Conservation (phyloP, 2,888 invertebrate species). For the Lithosia quadra region DNA sequence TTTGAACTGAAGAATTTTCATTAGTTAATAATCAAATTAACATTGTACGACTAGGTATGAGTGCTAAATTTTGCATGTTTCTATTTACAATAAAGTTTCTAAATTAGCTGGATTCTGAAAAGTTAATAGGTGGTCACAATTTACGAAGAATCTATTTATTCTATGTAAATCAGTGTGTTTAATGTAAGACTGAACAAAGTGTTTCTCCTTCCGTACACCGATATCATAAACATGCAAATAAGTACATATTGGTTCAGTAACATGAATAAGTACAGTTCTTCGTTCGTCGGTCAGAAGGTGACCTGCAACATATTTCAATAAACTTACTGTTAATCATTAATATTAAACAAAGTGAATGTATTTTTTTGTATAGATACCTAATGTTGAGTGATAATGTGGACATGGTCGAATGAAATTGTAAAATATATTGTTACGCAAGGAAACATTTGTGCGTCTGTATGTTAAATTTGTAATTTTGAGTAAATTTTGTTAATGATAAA, state of each 20-base stretch:
- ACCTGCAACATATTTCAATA: slow-evolving; percentile 76
- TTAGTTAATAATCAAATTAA: too few relatives aligned
- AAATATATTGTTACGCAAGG: slow-evolving; percentile 29
- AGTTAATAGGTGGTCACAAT: background rate
- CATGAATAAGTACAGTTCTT: slow-evolving; percentile 57
- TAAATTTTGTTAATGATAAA: too few relatives aligned
- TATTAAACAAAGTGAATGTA: slow-evolving; percentile 5
- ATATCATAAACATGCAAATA: slow-evolving; percentile 59
- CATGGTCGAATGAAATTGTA: slow-evolving; percentile 29
- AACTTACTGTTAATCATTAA: slow-evolving; percentile 41
- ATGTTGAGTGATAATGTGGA: slow-evolving; percentile 21
- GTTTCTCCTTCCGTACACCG: slow-evolving; percentile 43
- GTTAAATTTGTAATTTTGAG: slow-evolving; percentile 38
- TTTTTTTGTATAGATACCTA: slow-evolving; percentile 20
- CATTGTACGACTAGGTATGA: too few relatives aligned
- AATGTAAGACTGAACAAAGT: slow-evolving; percentile 24
- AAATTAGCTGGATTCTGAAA: background rate
- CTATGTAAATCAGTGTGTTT: background rate
- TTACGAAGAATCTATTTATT: background rate
- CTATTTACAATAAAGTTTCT: background rate
- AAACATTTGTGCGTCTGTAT: slow-evolving; percentile 40
- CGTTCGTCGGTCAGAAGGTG: slow-evolving; percentile 67
- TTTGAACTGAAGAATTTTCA: too few relatives aligned
- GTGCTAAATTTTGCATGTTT: background rate
- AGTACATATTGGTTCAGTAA: slow-evolving; percentile 63